Evolutionary conservation across 2,888 invertebrate genomes (phyloP).

Genomic region (Agonopterix arenella): DNA sequence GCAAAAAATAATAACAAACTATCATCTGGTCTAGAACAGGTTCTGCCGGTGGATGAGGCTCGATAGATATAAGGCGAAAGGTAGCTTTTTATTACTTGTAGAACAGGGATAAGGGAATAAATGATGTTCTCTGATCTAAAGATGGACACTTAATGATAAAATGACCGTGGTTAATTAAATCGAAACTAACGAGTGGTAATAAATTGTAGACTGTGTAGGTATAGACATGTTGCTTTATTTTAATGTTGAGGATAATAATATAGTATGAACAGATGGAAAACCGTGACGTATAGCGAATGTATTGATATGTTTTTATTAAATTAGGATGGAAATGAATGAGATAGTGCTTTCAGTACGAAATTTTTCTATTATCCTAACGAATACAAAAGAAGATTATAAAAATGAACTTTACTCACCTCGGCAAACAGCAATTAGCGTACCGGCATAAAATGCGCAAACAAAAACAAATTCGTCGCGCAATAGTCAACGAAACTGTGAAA

Average conservation of each 20-base stretch:
- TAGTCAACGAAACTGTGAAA: conserved; percentile 22
- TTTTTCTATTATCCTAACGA: too few species aligned
- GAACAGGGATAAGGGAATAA: conserved; percentile 28
- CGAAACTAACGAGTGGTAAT: background rate
- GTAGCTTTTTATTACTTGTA: conserved; percentile 42
- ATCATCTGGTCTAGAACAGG: conserved; percentile 64
- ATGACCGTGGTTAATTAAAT: background rate
- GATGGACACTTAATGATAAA: conserved; percentile 1
- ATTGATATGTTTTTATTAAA: too few species aligned
- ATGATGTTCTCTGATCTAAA: conserved; percentile 15
- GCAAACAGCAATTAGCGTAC: conserved; percentile 58
- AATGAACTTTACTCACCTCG: conserved; percentile 54
- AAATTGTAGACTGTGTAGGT: background rate
- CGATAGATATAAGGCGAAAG: conserved; percentile 39
- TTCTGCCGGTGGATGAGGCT: conserved; percentile 40
- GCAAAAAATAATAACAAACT: conserved; percentile 66
- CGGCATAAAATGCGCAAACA: conserved; percentile 47
- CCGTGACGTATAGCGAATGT: too few species aligned
- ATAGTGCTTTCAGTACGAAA: too few species aligned
- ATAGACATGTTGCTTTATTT: background rate
- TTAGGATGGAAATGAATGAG: too few species aligned
- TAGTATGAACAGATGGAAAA: too few species aligned
- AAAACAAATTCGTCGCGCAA: conserved; percentile 39
- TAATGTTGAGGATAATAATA: too few species aligned
- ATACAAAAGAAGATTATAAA: background rate